Evolutionary conservation across 2,113 vertebrate genomes (phyloP).

Genomic region (Corapipo altera): DNA sequence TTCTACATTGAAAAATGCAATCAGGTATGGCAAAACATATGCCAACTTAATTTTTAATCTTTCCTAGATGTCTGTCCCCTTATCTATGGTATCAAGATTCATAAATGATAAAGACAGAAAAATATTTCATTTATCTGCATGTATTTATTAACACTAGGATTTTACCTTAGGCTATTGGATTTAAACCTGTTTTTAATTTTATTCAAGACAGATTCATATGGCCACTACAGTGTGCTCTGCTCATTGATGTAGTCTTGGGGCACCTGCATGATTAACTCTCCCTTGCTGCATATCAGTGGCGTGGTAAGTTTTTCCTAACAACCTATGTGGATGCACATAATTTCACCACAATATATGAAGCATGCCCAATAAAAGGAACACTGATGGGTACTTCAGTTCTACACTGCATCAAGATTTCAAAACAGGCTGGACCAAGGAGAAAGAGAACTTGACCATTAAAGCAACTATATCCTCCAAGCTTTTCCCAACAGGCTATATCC

Average conservation of each 20-base stretch:
- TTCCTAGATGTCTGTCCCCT: conserved; percentile 24
- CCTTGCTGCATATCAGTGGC: conserved; percentile 71
- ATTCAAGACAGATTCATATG: conserved; percentile 67
- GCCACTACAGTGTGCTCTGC: conserved; percentile 55
- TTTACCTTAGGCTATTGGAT: conserved; percentile 75
- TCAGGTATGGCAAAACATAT: conserved; percentile 4
- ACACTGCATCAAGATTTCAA: conserved; percentile 67
- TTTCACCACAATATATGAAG: conserved; percentile 74
- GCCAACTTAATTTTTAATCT: conserved; percentile 23
- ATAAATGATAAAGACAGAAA: conserved; percentile 60
- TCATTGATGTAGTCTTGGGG: conserved; percentile 63
- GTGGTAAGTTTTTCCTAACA: conserved; percentile 76
- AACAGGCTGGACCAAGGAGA: conserved; percentile 61
- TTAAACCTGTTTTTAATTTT: conserved; percentile 67
- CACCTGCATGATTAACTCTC: conserved; percentile 73
- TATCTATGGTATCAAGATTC: conserved; percentile 37
- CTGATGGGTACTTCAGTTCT: conserved; percentile 71
- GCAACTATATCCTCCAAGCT: neutral
- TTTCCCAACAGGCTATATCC: neutral
- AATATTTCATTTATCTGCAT: conserved; percentile 61
- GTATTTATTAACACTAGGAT: conserved; percentile 69
- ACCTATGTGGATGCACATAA: conserved; percentile 63
- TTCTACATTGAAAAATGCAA: neutral
- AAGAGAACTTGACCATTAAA: conserved; percentile 62
- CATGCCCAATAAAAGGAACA: conserved; percentile 74